These are phyloP conservation scores for Danaus chrysippus DNA, from an alignment of 2,888 invertebrate species.

Conservation along the genomic window DNA sequence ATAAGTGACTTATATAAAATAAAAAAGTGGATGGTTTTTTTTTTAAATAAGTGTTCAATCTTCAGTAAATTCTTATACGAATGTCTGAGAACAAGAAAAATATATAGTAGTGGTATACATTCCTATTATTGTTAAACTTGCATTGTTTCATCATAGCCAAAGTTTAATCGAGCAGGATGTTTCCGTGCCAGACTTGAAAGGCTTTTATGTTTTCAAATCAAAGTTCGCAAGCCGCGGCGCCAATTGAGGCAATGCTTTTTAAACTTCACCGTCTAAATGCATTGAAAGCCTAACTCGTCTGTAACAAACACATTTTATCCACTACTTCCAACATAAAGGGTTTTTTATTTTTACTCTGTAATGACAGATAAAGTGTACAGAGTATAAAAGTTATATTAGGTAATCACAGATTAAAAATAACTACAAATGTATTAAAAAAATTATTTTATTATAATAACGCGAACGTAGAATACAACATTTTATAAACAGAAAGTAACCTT, in stretches of 20 bases:
- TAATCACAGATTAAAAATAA: background rate
- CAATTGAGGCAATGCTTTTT: constrained; percentile 3
- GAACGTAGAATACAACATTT: background rate
- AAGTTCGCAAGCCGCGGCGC: constrained; percentile 15
- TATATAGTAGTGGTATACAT: too few species aligned
- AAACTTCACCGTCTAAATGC: background rate
- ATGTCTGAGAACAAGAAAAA: too few species aligned
- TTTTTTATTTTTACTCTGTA: too few species aligned
- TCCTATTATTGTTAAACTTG: background rate
- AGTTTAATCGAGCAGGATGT: constrained; percentile 21
- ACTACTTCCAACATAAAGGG: too few species aligned
- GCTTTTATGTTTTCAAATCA: constrained; percentile 16
- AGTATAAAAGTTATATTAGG: too few species aligned
- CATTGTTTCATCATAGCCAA: constrained; percentile 12
- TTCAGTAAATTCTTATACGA: too few species aligned
- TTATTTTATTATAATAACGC: background rate
- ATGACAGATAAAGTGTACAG: too few species aligned
- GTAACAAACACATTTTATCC: too few species aligned
- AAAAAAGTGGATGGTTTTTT: too few species aligned
- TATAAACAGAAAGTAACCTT: background rate
- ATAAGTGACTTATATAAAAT: too few species aligned
- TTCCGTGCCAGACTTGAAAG: constrained; percentile 11
- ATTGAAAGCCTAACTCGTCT: too few species aligned
- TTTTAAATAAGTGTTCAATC: too few species aligned
- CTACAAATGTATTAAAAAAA: background rate